A percentile compares a stretch with the other conserved stretches of the same genome.
These are phyloP conservation scores for Dasyurus viverrinus DNA, from an alignment of 2,113 vertebrate species.

Conservation along the genomic window DNA sequence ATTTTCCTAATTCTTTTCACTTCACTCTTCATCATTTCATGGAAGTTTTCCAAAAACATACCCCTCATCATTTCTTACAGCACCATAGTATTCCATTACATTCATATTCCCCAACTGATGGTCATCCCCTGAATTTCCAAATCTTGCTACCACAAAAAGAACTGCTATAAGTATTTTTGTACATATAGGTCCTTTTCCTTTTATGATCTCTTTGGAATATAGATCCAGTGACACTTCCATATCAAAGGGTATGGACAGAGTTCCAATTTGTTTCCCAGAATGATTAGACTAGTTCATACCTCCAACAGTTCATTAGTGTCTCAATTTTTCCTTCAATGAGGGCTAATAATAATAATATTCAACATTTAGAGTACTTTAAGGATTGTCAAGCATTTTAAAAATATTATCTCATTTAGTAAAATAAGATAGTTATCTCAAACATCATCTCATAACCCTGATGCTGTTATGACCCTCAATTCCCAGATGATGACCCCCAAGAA, in stretches of 20 bases:
- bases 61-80: too few relatives aligned
- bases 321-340: not conserved
- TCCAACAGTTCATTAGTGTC: not conserved
- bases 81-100: too few relatives aligned
- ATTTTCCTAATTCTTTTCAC: not conserved
- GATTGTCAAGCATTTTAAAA: not conserved
- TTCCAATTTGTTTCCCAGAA: not conserved
- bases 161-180: not conserved
- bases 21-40: not conserved
- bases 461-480: not conserved
- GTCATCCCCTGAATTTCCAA: not conserved
- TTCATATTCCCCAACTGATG: not conserved
- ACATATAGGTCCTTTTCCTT: not conserved
- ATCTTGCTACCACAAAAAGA: not conserved
- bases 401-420: not conserved
- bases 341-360: not conserved
- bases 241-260: too few relatives aligned
- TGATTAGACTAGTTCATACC: not conserved
- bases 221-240: too few relatives aligned
- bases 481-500: not conserved
- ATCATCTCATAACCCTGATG: not conserved
- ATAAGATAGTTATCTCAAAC: too few relatives aligned
- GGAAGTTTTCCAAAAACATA: not conserved
- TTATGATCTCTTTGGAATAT: not conserved
- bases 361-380: not conserved